Base-by-base conservation (phyloP, 2,797 vertebrate species). In the Neomorphus geoffroyi region DNA sequence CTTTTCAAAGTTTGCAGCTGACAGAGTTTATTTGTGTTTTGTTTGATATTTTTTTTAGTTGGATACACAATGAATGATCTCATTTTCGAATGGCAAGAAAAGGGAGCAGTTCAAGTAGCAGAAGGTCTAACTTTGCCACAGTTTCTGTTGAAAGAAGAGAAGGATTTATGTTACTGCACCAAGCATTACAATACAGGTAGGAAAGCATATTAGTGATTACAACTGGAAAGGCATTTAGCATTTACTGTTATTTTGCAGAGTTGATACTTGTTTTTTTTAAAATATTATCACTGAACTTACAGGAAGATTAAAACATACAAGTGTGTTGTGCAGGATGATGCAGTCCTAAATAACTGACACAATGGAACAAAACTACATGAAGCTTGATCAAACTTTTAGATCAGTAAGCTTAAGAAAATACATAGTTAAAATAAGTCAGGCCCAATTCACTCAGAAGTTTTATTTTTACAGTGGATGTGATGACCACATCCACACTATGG, bases 61-160 rank as follows among this genome's bases (percentile, higher is more conserved):
- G 99, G 99, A 50, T 99, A 99, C 95, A 99, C 99, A 43, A 99
- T 99, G 99, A 99, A 99, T 51, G 99, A 99, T 96, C 98, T 99
- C 71, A 99, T 99, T 97, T 99, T 99, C 95, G 99, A 99, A 97
- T 99, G 99, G 99, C 99, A 99, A 98, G 98, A 99, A 95, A 99
- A 99, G 19, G 99, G 98, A 90, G 99, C 99, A 1, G 99, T 99
- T 35, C 99, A 99, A 98, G 98, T 99, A 94, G 99, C 99, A 9
- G 99, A 99, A 82, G 99, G 99, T 66, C 98, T 99, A 61, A 99
- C 99, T 24, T 98, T 99, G 48, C 99, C 99, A 33, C 99, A 99
- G 93, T 99, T 99, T 97, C 97, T 99, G 64, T 97, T 99, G 85
- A 99, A 99, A 98, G 99, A 99, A 85, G 99, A 99, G 92, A 98